Evolutionary conservation across 2,113 vertebrate genomes (phyloP).

Genomic region (Eudyptes chrysolophus): DNA sequence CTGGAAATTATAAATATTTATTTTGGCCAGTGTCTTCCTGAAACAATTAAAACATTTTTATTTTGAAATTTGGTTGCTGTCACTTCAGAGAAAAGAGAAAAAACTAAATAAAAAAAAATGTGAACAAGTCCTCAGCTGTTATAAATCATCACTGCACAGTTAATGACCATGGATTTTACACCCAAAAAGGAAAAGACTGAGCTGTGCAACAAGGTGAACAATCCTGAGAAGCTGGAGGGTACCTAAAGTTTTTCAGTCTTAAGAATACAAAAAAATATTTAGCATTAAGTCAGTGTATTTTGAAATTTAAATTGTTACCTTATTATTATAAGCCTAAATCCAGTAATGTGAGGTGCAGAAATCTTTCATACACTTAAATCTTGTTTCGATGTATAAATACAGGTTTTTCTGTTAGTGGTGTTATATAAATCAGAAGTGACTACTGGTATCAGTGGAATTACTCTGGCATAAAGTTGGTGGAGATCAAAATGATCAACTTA

Average conservation of each 20-base stretch:
- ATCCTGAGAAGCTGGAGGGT: not conserved
- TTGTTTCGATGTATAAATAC: not conserved
- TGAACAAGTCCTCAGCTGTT: not conserved
- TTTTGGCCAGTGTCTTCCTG: not conserved
- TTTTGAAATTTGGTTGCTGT: not conserved
- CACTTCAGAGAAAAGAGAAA: not conserved
- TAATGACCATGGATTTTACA: not conserved
- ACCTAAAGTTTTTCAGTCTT: not conserved
- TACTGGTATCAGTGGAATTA: not conserved
- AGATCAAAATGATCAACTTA: not conserved
- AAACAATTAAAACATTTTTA: not conserved
- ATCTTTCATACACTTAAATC: not conserved
- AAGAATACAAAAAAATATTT: not conserved
- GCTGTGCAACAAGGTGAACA: not conserved
- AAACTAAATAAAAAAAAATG: not conserved
- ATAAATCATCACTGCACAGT: not conserved
- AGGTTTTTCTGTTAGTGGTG: not conserved
- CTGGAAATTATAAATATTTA: not conserved
- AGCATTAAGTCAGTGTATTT: not conserved
- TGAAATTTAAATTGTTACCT: not conserved
- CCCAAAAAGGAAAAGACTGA: not conserved
- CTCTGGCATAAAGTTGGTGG: not conserved
- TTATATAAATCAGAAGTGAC: not conserved
- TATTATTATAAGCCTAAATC: not conserved
- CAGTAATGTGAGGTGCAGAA: not conserved